These are phyloP conservation scores for Adineta ricciae DNA, from an alignment of 2,888 invertebrate genomes.

Conservation along the genomic window DNA sequence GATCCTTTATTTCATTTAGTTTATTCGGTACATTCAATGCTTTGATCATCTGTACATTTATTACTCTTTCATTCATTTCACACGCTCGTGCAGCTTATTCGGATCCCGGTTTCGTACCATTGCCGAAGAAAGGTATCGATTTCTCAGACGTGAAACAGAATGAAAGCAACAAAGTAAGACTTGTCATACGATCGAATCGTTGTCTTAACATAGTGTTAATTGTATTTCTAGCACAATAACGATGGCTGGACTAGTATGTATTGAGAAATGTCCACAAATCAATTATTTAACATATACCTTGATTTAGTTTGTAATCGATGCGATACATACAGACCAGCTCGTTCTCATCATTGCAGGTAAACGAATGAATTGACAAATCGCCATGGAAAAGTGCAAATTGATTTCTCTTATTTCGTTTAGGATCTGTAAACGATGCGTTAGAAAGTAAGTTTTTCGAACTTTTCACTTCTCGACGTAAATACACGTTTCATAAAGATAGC, in stretches of 20 bases:
- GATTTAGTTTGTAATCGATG: conserved; percentile 61
- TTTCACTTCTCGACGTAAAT: too few relatives aligned
- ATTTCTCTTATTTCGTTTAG: neutral
- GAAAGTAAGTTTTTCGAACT: neutral
- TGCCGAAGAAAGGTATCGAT: conserved; percentile 59
- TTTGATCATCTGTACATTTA: conserved; percentile 66
- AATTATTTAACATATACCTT: neutral
- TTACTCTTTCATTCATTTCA: conserved; percentile 64
- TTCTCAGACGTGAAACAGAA: conserved; percentile 60
- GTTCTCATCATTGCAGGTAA: conserved; percentile 64
- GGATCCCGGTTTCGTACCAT: conserved; percentile 78
- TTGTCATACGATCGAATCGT: neutral
- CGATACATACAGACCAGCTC: conserved; percentile 63
- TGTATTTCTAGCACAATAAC: neutral
- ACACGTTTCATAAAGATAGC: too few relatives aligned
- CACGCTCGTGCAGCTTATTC: conserved; percentile 72
- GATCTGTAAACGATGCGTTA: neutral
- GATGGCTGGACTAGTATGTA: neutral
- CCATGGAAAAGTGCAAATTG: neutral
- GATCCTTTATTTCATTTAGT: conserved; percentile 36
- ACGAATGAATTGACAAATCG: neutral
- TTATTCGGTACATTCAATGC: conserved; percentile 70
- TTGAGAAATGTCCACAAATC: neutral
- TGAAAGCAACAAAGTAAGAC: neutral
- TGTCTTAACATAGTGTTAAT: neutral